phyloP scores from a whole-genome alignment of 2,888 invertebrate species.

The Chaetogeoica ovagalla region DNA sequence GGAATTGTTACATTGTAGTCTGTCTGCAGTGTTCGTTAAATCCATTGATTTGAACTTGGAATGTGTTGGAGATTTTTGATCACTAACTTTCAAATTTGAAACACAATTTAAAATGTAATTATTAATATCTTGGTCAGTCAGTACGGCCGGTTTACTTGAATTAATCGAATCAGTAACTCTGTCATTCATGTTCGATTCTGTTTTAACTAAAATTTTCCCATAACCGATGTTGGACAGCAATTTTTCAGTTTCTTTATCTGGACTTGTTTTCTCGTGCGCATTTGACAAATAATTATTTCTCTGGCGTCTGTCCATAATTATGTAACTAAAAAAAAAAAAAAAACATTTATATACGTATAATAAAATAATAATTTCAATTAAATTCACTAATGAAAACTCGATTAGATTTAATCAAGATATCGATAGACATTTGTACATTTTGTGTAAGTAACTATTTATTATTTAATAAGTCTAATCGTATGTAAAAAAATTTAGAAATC shows the following conservation, averaged over 20 bases:
- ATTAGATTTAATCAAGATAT: no score
- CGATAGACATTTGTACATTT: no score
- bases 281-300: conserved; percentile 35
- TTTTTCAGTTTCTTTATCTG: conserved; percentile 43
- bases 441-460: no score
- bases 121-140: conserved; percentile 47
- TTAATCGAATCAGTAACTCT: conserved; percentile 24
- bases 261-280: conserved; percentile 11
- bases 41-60: conserved; percentile 43
- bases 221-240: conserved; percentile 28
- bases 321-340: conserved; percentile 17
- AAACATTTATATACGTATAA: no score
- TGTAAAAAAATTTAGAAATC: no score
- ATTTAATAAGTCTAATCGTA: no score
- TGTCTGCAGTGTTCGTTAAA: conserved; percentile 17
- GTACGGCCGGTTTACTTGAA: conserved; percentile 22
- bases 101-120: conserved; percentile 46
- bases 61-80: conserved; percentile 45
- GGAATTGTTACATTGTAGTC: conserved; percentile 25
- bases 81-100: conserved; percentile 44
- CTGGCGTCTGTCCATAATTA: conserved; percentile 41
- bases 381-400: no score
- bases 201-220: conserved; percentile 39
- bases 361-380: no score
- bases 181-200: conserved; percentile 27